Evolutionary conservation across 2,888 invertebrate species (phyloP).

Genomic region (Operophtera brumata): DNA sequence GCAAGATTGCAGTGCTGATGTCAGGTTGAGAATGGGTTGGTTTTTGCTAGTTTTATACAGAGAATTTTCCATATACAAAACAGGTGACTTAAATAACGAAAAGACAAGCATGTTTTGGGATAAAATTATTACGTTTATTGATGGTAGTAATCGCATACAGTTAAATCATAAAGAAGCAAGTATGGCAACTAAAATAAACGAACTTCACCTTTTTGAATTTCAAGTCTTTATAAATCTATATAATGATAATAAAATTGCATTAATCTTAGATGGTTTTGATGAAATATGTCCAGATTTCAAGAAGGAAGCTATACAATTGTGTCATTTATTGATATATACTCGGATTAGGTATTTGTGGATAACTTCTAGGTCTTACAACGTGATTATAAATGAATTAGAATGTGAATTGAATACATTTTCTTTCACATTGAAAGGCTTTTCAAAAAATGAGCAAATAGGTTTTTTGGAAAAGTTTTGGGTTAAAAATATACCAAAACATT

Average conservation of each 20-base stretch:
- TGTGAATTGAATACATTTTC: conserved; percentile 28
- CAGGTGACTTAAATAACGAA: background rate
- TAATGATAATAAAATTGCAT: background rate
- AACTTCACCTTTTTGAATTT: conserved; percentile 5
- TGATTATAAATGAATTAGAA: conserved; percentile 30
- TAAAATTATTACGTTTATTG: background rate
- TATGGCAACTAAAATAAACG: background rate
- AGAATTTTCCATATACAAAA: conserved; percentile 1
- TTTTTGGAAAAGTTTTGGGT: conserved; percentile 15
- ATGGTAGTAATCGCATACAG: background rate
- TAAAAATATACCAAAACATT: background rate
- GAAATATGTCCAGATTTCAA: conserved; percentile 37
- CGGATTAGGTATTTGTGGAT: conserved; percentile 25
- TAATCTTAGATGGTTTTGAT: conserved; percentile 36
- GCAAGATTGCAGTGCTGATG: background rate
- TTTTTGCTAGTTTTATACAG: conserved; percentile 4
- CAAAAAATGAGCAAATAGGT: conserved; percentile 18
- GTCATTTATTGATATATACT: conserved; percentile 18
- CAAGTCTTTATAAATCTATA: conserved; percentile 5
- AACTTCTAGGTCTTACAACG: conserved; percentile 32
- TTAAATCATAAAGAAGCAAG: background rate
- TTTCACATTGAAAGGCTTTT: conserved; percentile 26
- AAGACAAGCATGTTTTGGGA: background rate
- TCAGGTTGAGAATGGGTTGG: background rate
- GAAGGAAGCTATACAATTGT: conserved; percentile 23